Conservation (phyloP, 1,140 invertebrate genomes). For the Zaprionus taronus region DNA sequence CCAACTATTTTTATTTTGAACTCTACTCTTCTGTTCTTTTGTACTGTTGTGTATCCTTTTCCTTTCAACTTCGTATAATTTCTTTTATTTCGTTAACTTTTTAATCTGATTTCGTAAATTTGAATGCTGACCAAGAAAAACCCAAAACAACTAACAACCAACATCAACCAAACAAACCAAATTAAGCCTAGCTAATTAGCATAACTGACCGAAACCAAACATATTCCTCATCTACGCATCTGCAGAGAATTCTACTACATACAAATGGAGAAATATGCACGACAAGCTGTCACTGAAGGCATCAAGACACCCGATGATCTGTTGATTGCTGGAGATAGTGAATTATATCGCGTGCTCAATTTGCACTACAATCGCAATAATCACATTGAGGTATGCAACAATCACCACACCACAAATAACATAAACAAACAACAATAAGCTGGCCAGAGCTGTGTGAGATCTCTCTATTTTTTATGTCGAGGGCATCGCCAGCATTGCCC, state of each 20-base stretch:
- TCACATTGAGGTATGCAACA: conserved; percentile 97
- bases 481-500: neutral
- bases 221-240: conserved; percentile 84
- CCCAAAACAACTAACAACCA: conserved; percentile 24
- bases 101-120: conserved; percentile 69
- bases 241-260: conserved; percentile 99
- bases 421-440: conserved; percentile 46
- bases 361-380: conserved; percentile 99
- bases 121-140: conserved; percentile 66
- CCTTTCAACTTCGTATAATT: conserved; percentile 12
- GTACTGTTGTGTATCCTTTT: conserved; percentile 18
- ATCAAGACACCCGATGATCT: conserved; percentile 96
- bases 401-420: conserved; percentile 12
- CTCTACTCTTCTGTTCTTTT: conserved; percentile 24
- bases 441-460: conserved; percentile 28
- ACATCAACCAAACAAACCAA: conserved; percentile 37
- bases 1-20: conserved; percentile 2
- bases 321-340: conserved; percentile 96
- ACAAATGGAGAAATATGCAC: conserved; percentile 99
- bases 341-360: conserved; percentile 98
- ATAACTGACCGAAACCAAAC: conserved; percentile 78
- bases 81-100: conserved; percentile 29
- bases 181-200: conserved; percentile 55
- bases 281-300: conserved; percentile 98
- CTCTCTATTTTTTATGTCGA: neutral